Conservation (phyloP, 2,113 vertebrate genomes). For the Dicaeum eximium region DNA sequence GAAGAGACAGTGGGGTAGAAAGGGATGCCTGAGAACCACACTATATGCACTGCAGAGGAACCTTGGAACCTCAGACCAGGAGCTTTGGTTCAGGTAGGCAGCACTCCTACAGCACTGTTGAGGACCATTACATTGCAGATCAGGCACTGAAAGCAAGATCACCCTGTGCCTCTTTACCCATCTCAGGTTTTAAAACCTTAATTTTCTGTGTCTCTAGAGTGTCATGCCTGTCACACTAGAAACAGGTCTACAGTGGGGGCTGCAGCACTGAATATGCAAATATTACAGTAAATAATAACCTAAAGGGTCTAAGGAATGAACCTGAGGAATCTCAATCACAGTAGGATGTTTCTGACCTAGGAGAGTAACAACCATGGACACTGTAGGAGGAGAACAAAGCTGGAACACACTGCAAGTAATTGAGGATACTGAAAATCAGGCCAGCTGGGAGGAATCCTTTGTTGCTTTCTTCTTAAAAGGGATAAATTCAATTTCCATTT, state of each 20-base stretch:
- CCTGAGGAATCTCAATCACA: not conserved
- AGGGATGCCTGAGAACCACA: not conserved
- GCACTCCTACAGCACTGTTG: not conserved
- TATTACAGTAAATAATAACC: not conserved
- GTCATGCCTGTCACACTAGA: not conserved
- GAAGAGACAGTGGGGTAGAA: not conserved
- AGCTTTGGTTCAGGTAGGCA: not conserved
- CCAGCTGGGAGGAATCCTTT: not conserved
- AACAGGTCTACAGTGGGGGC: not conserved
- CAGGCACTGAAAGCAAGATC: not conserved
- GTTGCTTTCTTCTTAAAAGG: conserved; percentile 4
- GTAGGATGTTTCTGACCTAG: not conserved
- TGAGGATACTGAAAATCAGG: not conserved
- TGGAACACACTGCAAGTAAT: not conserved
- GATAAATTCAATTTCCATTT: not conserved
- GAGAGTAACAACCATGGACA: not conserved
- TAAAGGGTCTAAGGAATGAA: not conserved
- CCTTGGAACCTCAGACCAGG: not conserved
- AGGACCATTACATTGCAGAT: not conserved
- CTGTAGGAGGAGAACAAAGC: not conserved
- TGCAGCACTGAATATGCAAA: not conserved
- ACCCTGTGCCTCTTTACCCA: not conserved
- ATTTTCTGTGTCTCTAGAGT: not conserved
- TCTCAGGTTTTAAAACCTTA: not conserved
- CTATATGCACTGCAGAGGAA: not conserved